These are phyloP conservation scores for Sarotherodon lohbergeri DNA, from an alignment of 2,113 vertebrate genomes.

Conservation along the genomic window DNA sequence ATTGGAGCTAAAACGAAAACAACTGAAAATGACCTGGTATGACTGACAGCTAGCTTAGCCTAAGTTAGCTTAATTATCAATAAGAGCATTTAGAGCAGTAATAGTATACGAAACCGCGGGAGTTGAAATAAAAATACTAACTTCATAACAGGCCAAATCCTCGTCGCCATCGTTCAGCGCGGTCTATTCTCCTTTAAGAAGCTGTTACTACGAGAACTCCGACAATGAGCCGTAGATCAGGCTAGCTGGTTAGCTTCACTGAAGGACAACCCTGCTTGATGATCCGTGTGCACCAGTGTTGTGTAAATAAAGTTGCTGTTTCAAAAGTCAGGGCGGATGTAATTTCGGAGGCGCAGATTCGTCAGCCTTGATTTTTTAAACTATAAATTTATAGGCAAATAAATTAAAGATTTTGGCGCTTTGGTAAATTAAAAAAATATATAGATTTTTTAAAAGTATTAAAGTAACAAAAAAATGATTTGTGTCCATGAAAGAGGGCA, in stretches of 20 bases:
- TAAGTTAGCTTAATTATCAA: conserved; percentile 13
- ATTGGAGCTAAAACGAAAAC: not conserved
- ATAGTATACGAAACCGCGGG: rapidly evolving
- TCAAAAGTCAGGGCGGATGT: not conserved
- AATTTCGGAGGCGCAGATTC: conserved; percentile 29
- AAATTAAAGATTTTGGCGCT: not conserved
- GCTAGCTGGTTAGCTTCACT: not conserved
- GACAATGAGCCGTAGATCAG: not conserved
- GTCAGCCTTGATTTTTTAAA: not conserved
- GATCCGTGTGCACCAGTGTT: not conserved
- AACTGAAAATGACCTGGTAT: not conserved
- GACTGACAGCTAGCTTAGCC: not conserved
- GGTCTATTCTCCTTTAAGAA: not conserved
- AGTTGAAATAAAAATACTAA: conserved; percentile 54
- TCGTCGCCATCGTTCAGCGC: conserved; percentile 66
- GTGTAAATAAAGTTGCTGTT: conserved; percentile 62
- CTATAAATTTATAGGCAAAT: not conserved
- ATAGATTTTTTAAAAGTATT: not conserved
- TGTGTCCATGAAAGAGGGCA: not conserved
- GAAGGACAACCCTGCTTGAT: conserved; percentile 52
- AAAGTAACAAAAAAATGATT: not conserved
- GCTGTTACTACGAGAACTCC: not conserved
- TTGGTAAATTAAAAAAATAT: not conserved
- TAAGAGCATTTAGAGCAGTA: not conserved
- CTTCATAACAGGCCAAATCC: conserved; percentile 71